phyloP scores from a whole-genome alignment of 2,888 invertebrate genomes.

The Hirtodrosophila trivittata region DNA sequence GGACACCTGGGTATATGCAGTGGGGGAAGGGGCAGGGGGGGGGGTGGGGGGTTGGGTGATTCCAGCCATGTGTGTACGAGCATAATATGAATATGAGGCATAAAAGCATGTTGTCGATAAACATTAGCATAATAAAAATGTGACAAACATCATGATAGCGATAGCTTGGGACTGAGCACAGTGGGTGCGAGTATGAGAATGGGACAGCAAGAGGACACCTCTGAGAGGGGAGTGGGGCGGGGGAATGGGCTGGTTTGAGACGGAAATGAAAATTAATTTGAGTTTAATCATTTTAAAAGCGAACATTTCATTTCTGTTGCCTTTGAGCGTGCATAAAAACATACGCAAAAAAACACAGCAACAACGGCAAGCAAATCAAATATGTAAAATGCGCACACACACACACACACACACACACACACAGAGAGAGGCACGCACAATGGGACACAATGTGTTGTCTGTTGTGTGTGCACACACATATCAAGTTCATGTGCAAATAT shows the following conservation, averaged over 20 bases:
- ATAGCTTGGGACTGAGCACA: conserved; percentile 6
- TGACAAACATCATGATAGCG: conserved; percentile 63
- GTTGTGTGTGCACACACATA: conserved; percentile 25
- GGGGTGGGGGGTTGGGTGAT: conserved; percentile 6
- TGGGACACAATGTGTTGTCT: background rate
- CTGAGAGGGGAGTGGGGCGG: conserved; percentile 7
- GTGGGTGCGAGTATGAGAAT: background rate
- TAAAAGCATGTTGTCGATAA: conserved; percentile 73
- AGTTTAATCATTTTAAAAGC: conserved; percentile 78
- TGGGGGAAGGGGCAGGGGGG: conserved; percentile 3
- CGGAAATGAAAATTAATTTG: conserved; percentile 69
- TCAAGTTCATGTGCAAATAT: conserved; percentile 71
- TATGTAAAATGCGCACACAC: conserved; percentile 36
- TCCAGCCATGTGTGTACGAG: conserved; percentile 9
- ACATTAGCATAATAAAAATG: conserved; percentile 78
- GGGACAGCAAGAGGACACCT: conserved; percentile 11
- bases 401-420: conserved; percentile 14
- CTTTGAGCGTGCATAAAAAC: conserved; percentile 39
- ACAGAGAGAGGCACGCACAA: background rate
- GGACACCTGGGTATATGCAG: background rate
- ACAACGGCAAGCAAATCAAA: conserved; percentile 44
- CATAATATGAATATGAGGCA: conserved; percentile 49
- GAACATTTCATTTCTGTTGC: conserved; percentile 63
- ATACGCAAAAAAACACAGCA: conserved; percentile 9
- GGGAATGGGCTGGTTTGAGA: background rate